These are phyloP conservation scores for Cnemophilus loriae DNA, from an alignment of 2,113 vertebrate species.

Conservation along the genomic window DNA sequence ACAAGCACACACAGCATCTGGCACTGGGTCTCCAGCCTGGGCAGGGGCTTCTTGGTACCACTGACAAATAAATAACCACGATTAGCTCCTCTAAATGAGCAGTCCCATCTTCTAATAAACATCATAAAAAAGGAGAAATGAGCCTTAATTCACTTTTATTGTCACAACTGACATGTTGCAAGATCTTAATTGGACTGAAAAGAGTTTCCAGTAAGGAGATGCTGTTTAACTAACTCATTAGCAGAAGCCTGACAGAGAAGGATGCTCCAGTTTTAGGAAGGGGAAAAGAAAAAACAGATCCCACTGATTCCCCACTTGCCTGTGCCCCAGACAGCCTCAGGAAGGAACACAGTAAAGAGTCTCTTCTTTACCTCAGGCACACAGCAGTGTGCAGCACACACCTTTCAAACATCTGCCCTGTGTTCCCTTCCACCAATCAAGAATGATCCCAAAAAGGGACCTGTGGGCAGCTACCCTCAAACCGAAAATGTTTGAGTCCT, in stretches of 20 bases:
- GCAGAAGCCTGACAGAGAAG: slow-evolving; percentile 58
- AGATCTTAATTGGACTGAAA: slow-evolving; percentile 74
- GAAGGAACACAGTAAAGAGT: background rate
- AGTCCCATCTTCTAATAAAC: slow-evolving; percentile 71
- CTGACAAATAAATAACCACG: slow-evolving; percentile 30
- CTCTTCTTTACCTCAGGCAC: background rate
- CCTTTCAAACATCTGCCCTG: background rate
- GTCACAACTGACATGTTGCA: slow-evolving; percentile 64
- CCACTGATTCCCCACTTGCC: background rate
- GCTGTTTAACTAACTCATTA: slow-evolving; percentile 73
- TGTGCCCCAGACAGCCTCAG: background rate
- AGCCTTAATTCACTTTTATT: slow-evolving; percentile 75
- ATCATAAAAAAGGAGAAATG: slow-evolving; percentile 71
- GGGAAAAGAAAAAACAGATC: background rate
- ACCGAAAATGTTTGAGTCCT: background rate
- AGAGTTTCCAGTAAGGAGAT: slow-evolving; percentile 73
- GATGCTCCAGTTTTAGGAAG: slow-evolving; percentile 11
- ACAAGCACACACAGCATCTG: background rate
- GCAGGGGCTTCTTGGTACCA: background rate
- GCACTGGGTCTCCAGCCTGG: background rate
- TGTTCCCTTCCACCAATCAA: background rate
- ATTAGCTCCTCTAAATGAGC: slow-evolving; percentile 61
- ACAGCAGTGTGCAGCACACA: background rate
- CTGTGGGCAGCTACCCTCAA: background rate
- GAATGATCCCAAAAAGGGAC: background rate